A percentile compares a stretch with the other conserved stretches of the same genome.
Evolutionary conservation across 2,888 invertebrate genomes (phyloP).

Genomic region (Oligia latruncula): DNA sequence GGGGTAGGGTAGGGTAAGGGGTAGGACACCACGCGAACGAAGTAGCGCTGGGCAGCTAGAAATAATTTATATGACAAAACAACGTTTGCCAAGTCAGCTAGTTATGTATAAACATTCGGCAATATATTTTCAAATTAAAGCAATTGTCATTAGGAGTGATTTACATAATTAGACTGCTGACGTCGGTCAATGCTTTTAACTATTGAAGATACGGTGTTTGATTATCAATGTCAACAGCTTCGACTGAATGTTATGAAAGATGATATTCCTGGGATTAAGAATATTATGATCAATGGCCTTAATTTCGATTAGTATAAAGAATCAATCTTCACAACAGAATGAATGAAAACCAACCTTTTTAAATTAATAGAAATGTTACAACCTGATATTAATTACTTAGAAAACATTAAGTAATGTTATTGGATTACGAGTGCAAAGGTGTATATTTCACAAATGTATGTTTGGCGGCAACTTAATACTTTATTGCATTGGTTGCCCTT

Average conservation of each 20-base stretch:
- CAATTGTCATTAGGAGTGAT: not conserved
- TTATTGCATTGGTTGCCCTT: constrained; percentile 62
- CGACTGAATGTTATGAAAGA: not conserved
- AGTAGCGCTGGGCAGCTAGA: too few species aligned
- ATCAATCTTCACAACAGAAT: not conserved
- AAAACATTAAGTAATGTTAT: constrained; percentile 62
- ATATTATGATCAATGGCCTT: not conserved
- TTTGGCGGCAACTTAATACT: constrained; percentile 65
- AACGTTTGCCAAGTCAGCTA: too few species aligned
- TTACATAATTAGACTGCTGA: not conserved
- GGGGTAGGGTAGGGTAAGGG: too few species aligned
- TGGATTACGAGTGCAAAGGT: constrained; percentile 52
- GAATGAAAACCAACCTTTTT: constrained; percentile 12
- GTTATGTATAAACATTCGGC: too few species aligned
- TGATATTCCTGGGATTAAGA: constrained; percentile 11
- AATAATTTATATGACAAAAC: too few species aligned
- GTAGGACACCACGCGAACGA: too few species aligned
- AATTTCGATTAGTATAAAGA: not conserved
- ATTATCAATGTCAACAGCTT: not conserved
- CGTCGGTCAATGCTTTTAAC: not conserved
- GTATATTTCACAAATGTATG: constrained; percentile 58
- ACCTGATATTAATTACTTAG: constrained; percentile 52
- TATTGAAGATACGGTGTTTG: not conserved
- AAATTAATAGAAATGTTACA: constrained; percentile 10
- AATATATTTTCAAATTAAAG: not conserved